Percentiles rank a stretch among this genome's conserved stretches.
Conservation (phyloP, 2,888 invertebrate species). For the Ochropacha duplaris region DNA sequence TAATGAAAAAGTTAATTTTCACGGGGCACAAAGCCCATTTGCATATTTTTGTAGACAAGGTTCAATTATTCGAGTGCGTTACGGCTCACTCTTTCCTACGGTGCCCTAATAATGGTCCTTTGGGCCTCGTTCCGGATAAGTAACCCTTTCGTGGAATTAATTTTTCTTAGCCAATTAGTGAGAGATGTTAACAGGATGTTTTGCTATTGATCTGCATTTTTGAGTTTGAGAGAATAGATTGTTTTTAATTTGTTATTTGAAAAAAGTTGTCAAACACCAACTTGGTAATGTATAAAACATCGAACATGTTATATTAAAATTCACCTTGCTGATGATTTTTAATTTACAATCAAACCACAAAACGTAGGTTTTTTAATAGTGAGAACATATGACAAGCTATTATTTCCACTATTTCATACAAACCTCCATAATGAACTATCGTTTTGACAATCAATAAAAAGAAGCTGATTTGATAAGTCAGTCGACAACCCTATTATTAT, state of each 20-base stretch:
- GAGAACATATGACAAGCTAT: too few species aligned
- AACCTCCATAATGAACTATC: too few species aligned
- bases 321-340: too few species aligned
- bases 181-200: constrained; percentile 60
- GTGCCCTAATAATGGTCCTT: constrained; percentile 58
- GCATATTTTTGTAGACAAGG: constrained; percentile 76
- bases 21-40: constrained; percentile 67
- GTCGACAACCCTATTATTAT: too few species aligned
- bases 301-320: too few species aligned
- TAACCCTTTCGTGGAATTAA: constrained; percentile 78
- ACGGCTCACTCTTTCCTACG: constrained; percentile 60
- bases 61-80: constrained; percentile 73
- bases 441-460: too few species aligned
- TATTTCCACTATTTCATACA: too few species aligned
- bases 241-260: background rate
- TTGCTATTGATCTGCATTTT: constrained; percentile 56
- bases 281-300: too few species aligned
- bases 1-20: constrained; percentile 83
- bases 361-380: too few species aligned
- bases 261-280: too few species aligned
- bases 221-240: constrained; percentile 15
- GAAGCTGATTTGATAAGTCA: too few species aligned
- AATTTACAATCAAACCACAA: too few species aligned
- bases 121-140: constrained; percentile 62
- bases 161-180: constrained; percentile 80